Percentiles rank a stretch among this genome's conserved stretches.
Conservation (phyloP, 2,113 vertebrate species). For the Pseudonaja textilis region DNA sequence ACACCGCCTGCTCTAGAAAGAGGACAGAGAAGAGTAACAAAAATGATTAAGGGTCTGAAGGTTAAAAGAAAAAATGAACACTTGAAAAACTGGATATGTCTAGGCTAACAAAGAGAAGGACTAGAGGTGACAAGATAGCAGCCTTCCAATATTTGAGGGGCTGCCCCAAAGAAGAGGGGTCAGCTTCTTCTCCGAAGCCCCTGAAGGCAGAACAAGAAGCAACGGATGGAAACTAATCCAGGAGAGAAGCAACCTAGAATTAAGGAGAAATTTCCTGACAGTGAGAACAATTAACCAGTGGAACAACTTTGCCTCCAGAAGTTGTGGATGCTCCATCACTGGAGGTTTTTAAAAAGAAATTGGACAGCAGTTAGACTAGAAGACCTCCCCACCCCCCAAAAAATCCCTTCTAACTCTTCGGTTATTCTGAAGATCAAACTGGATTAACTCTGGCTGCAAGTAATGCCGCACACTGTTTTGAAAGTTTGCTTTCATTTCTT, state of each 20-base stretch:
- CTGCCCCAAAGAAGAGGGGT: neutral
- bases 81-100: neutral
- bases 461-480: neutral
- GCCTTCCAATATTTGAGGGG: neutral
- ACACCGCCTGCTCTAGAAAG: no score
- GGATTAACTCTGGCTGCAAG: neutral
- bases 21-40: neutral
- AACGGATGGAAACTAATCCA: no score
- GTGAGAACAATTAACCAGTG: no score
- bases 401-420: no score
- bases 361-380: no score
- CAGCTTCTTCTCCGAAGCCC: neutral
- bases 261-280: no score
- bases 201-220: neutral
- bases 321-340: no score
- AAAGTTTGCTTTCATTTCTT: neutral
- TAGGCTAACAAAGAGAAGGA: neutral
- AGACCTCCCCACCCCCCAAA: no score
- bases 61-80: neutral
- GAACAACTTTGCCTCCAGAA: no score
- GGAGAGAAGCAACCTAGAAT: no score
- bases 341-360: no score
- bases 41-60: neutral
- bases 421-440: no score
- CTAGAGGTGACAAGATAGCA: neutral